Base-by-base conservation (phyloP, 1,140 invertebrate genomes). In the Rhagoletis pomonella region DNA sequence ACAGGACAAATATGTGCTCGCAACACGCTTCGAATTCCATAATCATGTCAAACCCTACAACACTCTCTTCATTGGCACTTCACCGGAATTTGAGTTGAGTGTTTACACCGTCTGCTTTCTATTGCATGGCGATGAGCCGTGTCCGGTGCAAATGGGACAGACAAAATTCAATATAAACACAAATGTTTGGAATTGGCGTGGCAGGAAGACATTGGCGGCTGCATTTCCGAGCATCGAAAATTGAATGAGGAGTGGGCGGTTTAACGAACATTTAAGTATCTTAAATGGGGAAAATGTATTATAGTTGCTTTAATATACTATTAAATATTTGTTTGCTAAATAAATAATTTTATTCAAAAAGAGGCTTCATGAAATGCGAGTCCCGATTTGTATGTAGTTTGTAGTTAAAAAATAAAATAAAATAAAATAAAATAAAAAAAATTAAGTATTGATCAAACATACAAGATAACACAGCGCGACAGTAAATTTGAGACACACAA, bases 11-110 rank as follows among this genome's bases (percentile, higher is more conserved):
- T 89, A 91, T 65, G 65, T 88, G 0, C n/a, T 92, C 1, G 87
- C 87, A 0, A 90, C 96, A 17, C 96, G 96, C 87, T 96, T 97
- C 88, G 95, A 94, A 62, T 97, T 97, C 94, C 95, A 96, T 90
- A 95, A 95, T 1, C 93, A 95, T 3, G 94, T 95, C 69, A 98
- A 98, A 92, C 96, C 96, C 1, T 95, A 96, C 0, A 96, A 96
- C 44, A 94, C 95, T 3, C 95, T 98, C 93, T 97, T 98, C 89
- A 95, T 99, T 85, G 98, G 98, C 29, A 98, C 97, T 1, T 98
- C 97, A 87, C 98, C 98, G 0, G 98, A 99, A 93, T 94, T 99
- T 88, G 98, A 99, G 93, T 95, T 99, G 93, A 96, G 97, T 65
- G 93, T 98, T 0, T 99, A 98, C 91, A 98, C 97, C 0, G 94